Conservation (phyloP, 2,113 vertebrate genomes). For the Struthio camelus region DNA sequence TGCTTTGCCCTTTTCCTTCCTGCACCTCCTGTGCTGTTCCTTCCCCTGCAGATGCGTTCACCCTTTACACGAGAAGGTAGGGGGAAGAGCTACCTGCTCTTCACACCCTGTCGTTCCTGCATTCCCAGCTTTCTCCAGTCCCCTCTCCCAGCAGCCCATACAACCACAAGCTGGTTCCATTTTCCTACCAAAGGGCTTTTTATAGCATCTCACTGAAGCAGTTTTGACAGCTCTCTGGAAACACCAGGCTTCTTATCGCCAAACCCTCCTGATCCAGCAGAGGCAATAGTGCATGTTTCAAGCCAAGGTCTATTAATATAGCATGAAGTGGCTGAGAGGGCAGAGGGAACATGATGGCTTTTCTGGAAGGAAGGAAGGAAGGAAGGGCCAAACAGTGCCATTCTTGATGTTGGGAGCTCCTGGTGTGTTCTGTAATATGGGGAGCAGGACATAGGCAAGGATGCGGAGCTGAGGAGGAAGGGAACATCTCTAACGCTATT, state of each 20-base stretch:
- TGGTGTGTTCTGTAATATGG: not conserved
- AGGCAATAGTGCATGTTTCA: not conserved
- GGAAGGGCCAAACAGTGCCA: fast-evolving
- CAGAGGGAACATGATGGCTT: not conserved
- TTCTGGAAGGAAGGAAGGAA: not conserved
- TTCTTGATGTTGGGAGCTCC: not conserved
- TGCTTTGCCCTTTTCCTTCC: not conserved
- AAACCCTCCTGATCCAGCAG: not conserved
- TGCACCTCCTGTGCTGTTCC: not conserved
- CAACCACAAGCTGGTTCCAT: not conserved
- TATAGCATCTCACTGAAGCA: not conserved
- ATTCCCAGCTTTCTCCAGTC: not conserved
- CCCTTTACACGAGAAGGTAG: not conserved
- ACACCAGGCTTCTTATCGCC: not conserved
- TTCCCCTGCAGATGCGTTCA: not conserved
- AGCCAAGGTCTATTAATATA: not conserved
- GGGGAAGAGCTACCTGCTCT: fast-evolving
- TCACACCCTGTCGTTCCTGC: not conserved
- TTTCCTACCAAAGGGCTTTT: not conserved
- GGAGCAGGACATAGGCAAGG: not conserved
- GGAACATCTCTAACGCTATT: not conserved
- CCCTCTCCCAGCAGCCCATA: not conserved
- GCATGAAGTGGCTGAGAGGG: not conserved
- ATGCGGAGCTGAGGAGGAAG: not conserved
- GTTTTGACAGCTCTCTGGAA: not conserved